Evolutionary conservation across 2,888 invertebrate genomes (phyloP), one percentile per base, ranked within the genome.

Genomic region (Tryphoninae sp.): DNA sequence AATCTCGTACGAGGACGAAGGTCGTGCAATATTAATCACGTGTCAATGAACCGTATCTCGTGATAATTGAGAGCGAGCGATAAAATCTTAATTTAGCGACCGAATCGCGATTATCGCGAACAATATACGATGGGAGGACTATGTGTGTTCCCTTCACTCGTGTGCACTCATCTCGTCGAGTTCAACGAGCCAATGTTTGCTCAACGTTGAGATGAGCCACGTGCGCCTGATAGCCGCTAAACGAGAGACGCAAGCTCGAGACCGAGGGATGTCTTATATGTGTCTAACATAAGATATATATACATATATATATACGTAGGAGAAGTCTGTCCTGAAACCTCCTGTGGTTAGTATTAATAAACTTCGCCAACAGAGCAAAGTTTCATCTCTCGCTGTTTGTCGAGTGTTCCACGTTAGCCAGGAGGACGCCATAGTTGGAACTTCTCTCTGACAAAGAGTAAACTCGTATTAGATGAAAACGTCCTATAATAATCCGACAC

Each of bases 181-280:
- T 78, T 78, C 72, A 78, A 78, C 64, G 78, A 78, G 78, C 72
- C 64, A 78, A 71, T 78, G 71, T 72, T 78, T 72, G 78, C 78
- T 23, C 78, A 65, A 75, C 65, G 58, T 72, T 53, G 71, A 78
- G 65, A 78, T 72, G 78, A 77, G 69, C 77, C 77, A 77, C 77
- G 77, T 77, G 77, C 61, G 55, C 42, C 23, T 53, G 62, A 69
- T 77, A 77, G 69, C 62, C 68, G 77, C 69, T 51, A 77, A 69
- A 69, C 69, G 69, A 55, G 68, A 77, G 67, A 67, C 53, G 19
- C 19, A 8, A 58, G 49, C 26, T 16, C 11, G 61, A 42, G 53
- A 22, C 11, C 42, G 68, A 62, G 33, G 33, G 68, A 61, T 26
- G 22, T 33, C 61, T 26, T 19, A 26, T 59, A 42, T 51, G 40